Base-by-base conservation (phyloP, 2,797 vertebrate species). In the Euphonia xanthogaster region DNA sequence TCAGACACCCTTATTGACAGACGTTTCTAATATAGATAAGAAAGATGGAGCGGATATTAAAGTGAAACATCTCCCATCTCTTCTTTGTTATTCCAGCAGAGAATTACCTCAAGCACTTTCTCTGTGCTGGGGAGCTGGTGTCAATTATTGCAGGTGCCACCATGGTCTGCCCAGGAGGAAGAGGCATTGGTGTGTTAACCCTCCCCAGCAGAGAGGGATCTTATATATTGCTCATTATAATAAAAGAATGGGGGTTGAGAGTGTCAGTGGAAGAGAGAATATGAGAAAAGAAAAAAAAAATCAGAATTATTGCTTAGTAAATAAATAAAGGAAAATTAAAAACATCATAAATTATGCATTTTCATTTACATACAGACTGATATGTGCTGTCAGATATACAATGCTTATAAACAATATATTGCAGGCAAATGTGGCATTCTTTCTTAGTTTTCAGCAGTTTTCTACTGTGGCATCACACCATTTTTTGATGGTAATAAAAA, bases 41-140 rank as follows among this genome's bases (percentile, higher is more conserved):
- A 44, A 55, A 93, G 89, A 95, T 51, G 91, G 92, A 94, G 79
- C 95, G 96, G 96, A 97, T 96, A 97, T 97, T 97, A 96, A 97
- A 97, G 91, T 14, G 6, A 80, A 79, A 88, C 67, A 57, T 97
- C 89, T 82, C 83, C 80, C 88, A 91, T 91, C 93, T 94, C 35
- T 5, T 23, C 92, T 90, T 90, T 88, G 89, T 94, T 83, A 90
- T 91, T 86, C 83, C 55, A 83, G 82, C 85, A 74, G 76, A 90
- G 76, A 84, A 92, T 86, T 73, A 93, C 91, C 90, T 94, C 24
- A 0, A 94, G 94, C 87, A 18, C 39, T 81, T 85, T 91, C 71
- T 55, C 86, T 0, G 4, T 50, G 60, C 76, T 5, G 10, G 15
- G 42, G 84, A 93, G 54, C 42, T 30, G 65, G 70, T 92, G 90